Percentiles rank a stretch among this genome's conserved stretches.
phyloP scores from a whole-genome alignment of 2,113 vertebrate genomes.

The Gobio gobio region DNA sequence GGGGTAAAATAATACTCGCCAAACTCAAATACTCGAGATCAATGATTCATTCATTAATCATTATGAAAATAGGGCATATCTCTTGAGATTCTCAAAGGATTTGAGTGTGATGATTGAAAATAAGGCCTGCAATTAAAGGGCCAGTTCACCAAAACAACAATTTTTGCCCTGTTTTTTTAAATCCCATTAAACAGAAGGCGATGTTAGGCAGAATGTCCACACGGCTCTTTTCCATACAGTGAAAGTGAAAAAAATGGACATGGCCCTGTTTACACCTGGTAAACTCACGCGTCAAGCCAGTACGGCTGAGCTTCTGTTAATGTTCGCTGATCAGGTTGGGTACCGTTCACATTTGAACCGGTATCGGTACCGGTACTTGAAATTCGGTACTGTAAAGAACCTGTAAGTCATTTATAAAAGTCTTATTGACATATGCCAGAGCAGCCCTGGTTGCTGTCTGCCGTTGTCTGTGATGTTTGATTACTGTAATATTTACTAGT shows the following conservation, averaged over 20 bases:
- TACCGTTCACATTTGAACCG: too few relatives aligned
- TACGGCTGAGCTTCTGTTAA: too few relatives aligned
- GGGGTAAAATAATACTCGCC: conserved; percentile 82
- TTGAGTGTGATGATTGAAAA: neutral
- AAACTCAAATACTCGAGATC: neutral
- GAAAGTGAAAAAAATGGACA: neutral
- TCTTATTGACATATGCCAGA: too few relatives aligned
- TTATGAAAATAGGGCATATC: neutral
- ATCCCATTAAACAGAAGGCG: neutral
- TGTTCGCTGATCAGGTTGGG: too few relatives aligned
- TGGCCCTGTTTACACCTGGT: too few relatives aligned
- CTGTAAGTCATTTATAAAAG: too few relatives aligned
- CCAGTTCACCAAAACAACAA: neutral
- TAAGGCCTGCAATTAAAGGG: neutral
- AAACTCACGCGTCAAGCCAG: too few relatives aligned
- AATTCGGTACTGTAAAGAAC: too few relatives aligned
- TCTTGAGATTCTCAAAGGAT: neutral
- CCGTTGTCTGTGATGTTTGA: too few relatives aligned
- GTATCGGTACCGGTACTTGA: too few relatives aligned
- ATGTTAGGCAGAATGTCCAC: neutral
- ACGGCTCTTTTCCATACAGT: neutral
- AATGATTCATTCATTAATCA: neutral
- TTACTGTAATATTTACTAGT: too few relatives aligned
- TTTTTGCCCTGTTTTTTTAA: neutral
- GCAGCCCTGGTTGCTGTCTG: too few relatives aligned